Percentiles rank a stretch among this genome's conserved stretches.
Evolutionary conservation across 1,140 invertebrate genomes (phyloP).

Genomic region (Drosophila rhopaloa): DNA sequence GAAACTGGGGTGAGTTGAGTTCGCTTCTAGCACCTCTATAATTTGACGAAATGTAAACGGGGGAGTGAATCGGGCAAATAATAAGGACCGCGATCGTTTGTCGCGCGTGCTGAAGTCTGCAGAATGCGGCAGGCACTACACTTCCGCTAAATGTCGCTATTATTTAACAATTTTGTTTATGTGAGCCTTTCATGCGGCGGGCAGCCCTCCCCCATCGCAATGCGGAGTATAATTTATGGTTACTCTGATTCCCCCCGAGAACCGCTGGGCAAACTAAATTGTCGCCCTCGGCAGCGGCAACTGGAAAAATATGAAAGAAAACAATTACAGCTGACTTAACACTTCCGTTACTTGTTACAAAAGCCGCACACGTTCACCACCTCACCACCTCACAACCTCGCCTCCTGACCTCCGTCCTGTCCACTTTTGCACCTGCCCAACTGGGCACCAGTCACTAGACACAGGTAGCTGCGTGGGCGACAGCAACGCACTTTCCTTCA

Average conservation of each 20-base stretch:
- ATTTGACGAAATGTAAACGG: slow-evolving; percentile 61
- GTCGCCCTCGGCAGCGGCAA: slow-evolving; percentile 51
- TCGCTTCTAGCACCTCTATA: slow-evolving; percentile 59
- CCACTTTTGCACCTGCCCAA: slow-evolving; percentile 1
- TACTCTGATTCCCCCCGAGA: slow-evolving; percentile 52
- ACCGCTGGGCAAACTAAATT: slow-evolving; percentile 60
- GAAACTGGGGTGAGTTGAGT: slow-evolving; percentile 10
- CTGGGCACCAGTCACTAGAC: slow-evolving; percentile 15
- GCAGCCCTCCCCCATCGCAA: slow-evolving; percentile 24
- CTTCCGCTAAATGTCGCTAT: slow-evolving; percentile 81
- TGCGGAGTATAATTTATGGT: slow-evolving; percentile 77
- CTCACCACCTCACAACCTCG: slow-evolving; percentile 46
- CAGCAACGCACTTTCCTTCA: slow-evolving; percentile 52
- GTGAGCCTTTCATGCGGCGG: slow-evolving; percentile 47
- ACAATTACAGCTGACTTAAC: slow-evolving; percentile 82
- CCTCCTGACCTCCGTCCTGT: not conserved
- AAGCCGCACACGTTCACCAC: slow-evolving; percentile 68
- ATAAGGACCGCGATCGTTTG: slow-evolving; percentile 60
- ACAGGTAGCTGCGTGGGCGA: slow-evolving; percentile 42
- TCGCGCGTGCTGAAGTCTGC: slow-evolving; percentile 64
- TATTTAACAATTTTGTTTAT: slow-evolving; percentile 82
- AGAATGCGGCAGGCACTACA: slow-evolving; percentile 66
- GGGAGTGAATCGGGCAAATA: slow-evolving; percentile 27
- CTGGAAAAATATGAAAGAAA: slow-evolving; percentile 73
- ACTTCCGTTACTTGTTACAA: slow-evolving; percentile 79